Evolutionary conservation across 2,888 invertebrate species (phyloP), one percentile per base, ranked within the genome.

Genomic region (Loripinus fragilis): DNA sequence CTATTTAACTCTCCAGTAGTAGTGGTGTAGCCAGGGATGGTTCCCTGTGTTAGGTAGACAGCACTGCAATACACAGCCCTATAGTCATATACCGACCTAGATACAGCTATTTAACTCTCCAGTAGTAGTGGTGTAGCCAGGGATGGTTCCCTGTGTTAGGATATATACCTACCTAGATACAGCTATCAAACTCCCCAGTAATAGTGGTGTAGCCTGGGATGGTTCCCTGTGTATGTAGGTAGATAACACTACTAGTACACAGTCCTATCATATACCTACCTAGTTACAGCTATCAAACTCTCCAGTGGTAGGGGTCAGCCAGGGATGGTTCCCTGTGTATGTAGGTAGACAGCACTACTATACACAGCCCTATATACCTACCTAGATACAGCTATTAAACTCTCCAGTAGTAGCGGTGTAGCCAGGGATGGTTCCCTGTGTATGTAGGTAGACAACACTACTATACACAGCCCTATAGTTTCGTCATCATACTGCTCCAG

Each of bases 391-490:
- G 96, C 96, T 81, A 96, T 96, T 38, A 99, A 95, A 86, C 99
- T 97, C 88, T 98, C 97, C 0, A 99, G 98, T 81, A 99, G 94
- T 90, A 98, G 95, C 0, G 97, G 97, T 1, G 99, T 99, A n/a
- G 99, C 99, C 87, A 95, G 90, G 17, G 97, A 96, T 0, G 99
- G 98, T 93, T 99, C 99, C 30, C 99, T 95, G 92, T 99, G 98
- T 83, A 99, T 97, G 93, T 98, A 99, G 0, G 99, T 99, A 38
- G 98, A 97, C 83, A 99, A 94, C 82, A 97, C 97, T 67, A 99
- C 97, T 88, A 99, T 97, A 90, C 98, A 97, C 73, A 99, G 95
- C 0, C 98, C 98, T 77, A 99, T 95, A 93, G 99, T 99, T 93
- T 99, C 99, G 93, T 99, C 99, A 83, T 97, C 98, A 94, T 98